Percentiles rank a stretch among this genome's conserved stretches.
phyloP scores from a whole-genome alignment of 2,113 vertebrate species.

The Xyliphius kryptos region DNA sequence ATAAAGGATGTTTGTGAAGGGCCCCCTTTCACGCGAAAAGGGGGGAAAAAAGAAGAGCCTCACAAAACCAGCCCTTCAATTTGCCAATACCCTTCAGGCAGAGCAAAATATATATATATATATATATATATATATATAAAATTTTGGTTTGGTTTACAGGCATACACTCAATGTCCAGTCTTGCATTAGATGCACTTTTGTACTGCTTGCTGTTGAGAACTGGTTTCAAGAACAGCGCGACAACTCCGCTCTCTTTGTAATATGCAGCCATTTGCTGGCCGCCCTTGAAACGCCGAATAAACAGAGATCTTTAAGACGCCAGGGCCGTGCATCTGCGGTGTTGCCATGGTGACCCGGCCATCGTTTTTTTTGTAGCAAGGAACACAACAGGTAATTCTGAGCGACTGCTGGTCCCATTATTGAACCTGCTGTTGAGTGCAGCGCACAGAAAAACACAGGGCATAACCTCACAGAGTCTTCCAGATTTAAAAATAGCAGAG shows the following conservation, averaged over 20 bases:
- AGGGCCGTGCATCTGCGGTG: slow-evolving; percentile 30
- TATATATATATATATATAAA: slow-evolving; percentile 61
- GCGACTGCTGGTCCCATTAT: slow-evolving; percentile 39
- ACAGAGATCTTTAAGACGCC: slow-evolving; percentile 33
- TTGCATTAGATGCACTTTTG: slow-evolving; percentile 52
- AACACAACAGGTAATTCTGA: slow-evolving; percentile 49
- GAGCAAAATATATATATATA: slow-evolving; percentile 54
- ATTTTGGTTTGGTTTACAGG: slow-evolving; percentile 51
- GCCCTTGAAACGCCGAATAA: slow-evolving; percentile 29
- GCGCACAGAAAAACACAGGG: neutral
- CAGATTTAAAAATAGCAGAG: slow-evolving; percentile 28
- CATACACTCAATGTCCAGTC: slow-evolving; percentile 63
- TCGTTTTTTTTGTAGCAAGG: slow-evolving; percentile 24
- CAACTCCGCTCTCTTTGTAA: slow-evolving; percentile 18
- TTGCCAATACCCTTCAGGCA: slow-evolving; percentile 51
- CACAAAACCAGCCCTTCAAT: slow-evolving; percentile 33
- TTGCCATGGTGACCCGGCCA: slow-evolving; percentile 43
- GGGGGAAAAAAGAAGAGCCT: slow-evolving; percentile 42
- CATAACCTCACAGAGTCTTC: slow-evolving; percentile 18
- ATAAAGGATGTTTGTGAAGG: slow-evolving; percentile 69
- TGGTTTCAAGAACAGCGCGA: slow-evolving; percentile 25
- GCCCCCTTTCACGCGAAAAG: slow-evolving; percentile 45
- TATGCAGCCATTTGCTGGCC: slow-evolving; percentile 4
- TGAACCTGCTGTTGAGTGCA: slow-evolving; percentile 19
- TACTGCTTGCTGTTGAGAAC: slow-evolving; percentile 7